Conservation (phyloP, 2,888 invertebrate species). For the Parnassius mnemosyne region DNA sequence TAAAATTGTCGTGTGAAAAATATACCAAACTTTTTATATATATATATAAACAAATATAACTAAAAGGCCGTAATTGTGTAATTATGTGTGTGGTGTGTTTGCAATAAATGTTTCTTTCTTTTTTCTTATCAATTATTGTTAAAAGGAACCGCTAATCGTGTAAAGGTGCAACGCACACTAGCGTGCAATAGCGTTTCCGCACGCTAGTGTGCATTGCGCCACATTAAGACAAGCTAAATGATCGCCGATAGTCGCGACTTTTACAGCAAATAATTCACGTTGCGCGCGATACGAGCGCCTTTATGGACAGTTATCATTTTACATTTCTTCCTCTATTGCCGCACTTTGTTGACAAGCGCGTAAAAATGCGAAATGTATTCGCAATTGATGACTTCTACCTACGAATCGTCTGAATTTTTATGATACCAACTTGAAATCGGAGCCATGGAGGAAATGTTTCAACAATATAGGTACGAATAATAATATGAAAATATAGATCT, state of each 20-base stretch:
- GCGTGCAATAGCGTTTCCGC: not conserved
- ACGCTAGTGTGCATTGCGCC: not conserved
- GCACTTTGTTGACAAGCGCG: slow-evolving; percentile 45
- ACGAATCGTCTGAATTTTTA: not conserved
- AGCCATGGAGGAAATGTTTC: no score
- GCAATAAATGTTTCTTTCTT: no score
- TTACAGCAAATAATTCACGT: slow-evolving; percentile 53
- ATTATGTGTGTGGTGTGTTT: no score
- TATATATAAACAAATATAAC: no score
- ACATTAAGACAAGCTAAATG: slow-evolving; percentile 3
- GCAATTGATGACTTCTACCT: slow-evolving; percentile 11
- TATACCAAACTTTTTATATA: no score
- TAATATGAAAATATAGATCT: no score
- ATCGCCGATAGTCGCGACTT: slow-evolving; percentile 36
- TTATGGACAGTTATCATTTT: slow-evolving; percentile 66
- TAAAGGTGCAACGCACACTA: not conserved
- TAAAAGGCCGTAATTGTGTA: no score
- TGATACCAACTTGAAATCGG: not conserved
- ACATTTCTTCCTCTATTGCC: slow-evolving; percentile 61
- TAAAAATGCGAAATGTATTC: slow-evolving; percentile 23
- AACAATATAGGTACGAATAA: no score
- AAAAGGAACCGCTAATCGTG: no score
- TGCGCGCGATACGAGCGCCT: slow-evolving; percentile 39
- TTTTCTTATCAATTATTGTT: no score
- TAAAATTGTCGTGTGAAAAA: no score